phyloP scores from a whole-genome alignment of 2,797 vertebrate species.

The Sylvia borin region DNA sequence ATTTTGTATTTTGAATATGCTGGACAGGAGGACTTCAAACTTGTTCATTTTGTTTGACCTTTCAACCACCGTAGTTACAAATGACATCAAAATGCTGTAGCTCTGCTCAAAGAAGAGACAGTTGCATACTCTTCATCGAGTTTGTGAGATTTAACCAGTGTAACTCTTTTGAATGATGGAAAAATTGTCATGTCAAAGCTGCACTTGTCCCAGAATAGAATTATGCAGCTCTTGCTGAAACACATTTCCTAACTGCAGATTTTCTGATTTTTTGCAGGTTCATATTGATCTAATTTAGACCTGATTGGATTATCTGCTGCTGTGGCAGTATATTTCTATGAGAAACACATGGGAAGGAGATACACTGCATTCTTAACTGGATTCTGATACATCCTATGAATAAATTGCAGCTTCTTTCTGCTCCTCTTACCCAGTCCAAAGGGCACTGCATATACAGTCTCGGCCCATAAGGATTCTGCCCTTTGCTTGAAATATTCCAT shows the following conservation, averaged over 20 bases:
- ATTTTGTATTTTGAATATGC: neutral
- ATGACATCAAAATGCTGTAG: neutral
- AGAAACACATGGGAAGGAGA: neutral
- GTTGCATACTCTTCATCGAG: neutral
- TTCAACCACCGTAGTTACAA: neutral
- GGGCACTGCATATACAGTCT: neutral
- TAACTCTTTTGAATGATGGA: neutral
- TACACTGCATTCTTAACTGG: neutral
- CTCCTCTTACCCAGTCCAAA: neutral
- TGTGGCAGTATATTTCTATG: neutral
- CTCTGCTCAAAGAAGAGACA: neutral
- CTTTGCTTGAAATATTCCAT: neutral
- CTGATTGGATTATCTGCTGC: neutral
- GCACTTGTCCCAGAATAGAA: neutral
- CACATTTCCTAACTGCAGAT: neutral
- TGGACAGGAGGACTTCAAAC: neutral
- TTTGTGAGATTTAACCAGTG: neutral
- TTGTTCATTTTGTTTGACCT: neutral
- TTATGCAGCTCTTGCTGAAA: neutral
- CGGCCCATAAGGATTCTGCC: neutral
- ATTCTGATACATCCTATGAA: neutral
- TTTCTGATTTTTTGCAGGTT: neutral
- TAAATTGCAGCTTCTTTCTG: neutral
- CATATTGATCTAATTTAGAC: neutral
- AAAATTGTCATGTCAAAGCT: neutral